A percentile compares a stretch with the other conserved stretches of the same genome.
Conservation (phyloP, 92 coral and sea anemone genomes). For the Scolanthus callimorphus region DNA sequence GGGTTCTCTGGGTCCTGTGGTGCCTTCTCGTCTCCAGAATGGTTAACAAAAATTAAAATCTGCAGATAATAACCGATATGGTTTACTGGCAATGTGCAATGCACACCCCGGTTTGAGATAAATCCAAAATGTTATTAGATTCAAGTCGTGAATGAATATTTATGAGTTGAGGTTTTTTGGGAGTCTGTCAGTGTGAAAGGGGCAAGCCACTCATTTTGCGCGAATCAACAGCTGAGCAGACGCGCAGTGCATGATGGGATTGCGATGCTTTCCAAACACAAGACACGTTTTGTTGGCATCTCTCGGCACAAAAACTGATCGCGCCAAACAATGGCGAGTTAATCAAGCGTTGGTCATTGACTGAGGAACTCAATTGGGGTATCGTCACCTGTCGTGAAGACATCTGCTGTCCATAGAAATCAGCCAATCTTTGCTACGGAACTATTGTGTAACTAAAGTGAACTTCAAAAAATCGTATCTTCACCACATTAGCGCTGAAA, state of each 20-base stretch:
- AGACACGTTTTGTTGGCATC: no score
- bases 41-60: neutral
- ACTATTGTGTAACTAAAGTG: slow-evolving; percentile 31
- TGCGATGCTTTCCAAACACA: slow-evolving; percentile 41
- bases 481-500: no score
- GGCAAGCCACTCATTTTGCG: slow-evolving; percentile 9
- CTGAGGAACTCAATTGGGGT: slow-evolving; percentile 39
- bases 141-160: neutral
- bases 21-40: neutral
- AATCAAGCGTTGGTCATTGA: slow-evolving; percentile 43
- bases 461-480: slow-evolving; percentile 21
- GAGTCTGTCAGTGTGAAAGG: neutral
- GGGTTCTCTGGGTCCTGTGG: neutral
- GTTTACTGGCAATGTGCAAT: neutral
- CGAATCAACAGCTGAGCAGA: slow-evolving; percentile 25
- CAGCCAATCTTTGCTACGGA: slow-evolving; percentile 26
- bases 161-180: slow-evolving; percentile 14
- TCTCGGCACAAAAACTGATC: slow-evolving; percentile 43
- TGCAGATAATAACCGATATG: neutral
- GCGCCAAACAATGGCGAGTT: slow-evolving; percentile 46
- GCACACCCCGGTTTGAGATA: neutral
- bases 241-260: slow-evolving; percentile 60
- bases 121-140: neutral
- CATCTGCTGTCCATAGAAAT: slow-evolving; percentile 72
- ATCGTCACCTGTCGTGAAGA: slow-evolving; percentile 60